A percentile compares a stretch with the other conserved stretches of the same genome.
phyloP scores from a whole-genome alignment of 2,113 vertebrate species.

The Puffinus mauretanicus region DNA sequence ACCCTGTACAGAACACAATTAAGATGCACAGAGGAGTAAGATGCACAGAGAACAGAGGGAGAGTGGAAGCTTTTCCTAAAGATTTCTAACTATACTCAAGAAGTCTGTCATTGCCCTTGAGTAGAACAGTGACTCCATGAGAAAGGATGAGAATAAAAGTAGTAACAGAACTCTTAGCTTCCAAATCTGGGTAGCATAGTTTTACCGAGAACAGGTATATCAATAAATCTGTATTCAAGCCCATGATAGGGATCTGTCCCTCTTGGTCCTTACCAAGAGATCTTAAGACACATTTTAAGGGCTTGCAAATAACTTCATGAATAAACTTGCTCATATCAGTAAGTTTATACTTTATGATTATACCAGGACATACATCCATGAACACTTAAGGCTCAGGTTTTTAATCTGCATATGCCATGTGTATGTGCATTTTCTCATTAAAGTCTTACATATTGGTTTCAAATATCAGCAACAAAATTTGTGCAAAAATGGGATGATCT shows the following conservation, averaged over 20 bases:
- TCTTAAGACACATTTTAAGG: neutral
- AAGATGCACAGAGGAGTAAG: neutral
- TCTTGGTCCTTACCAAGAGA: neutral
- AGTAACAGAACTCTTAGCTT: neutral
- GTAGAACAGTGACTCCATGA: neutral
- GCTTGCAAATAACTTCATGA: neutral
- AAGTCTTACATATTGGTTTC: neutral
- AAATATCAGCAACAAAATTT: neutral
- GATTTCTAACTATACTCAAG: neutral
- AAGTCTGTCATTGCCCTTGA: neutral
- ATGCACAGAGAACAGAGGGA: neutral
- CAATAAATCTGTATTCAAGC: neutral
- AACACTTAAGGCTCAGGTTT: neutral
- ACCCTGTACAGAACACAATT: neutral
- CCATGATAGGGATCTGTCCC: neutral
- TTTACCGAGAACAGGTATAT: accelerated
- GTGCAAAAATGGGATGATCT: neutral
- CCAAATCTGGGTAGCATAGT: neutral
- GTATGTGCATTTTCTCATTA: neutral
- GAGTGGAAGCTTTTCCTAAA: neutral
- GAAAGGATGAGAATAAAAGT: neutral
- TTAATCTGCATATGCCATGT: accelerated
- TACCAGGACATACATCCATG: neutral
- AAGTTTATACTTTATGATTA: neutral
- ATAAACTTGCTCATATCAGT: neutral